Evolutionary conservation across 2,113 vertebrate genomes (phyloP).

Genomic region (Ictalurus furcatus): DNA sequence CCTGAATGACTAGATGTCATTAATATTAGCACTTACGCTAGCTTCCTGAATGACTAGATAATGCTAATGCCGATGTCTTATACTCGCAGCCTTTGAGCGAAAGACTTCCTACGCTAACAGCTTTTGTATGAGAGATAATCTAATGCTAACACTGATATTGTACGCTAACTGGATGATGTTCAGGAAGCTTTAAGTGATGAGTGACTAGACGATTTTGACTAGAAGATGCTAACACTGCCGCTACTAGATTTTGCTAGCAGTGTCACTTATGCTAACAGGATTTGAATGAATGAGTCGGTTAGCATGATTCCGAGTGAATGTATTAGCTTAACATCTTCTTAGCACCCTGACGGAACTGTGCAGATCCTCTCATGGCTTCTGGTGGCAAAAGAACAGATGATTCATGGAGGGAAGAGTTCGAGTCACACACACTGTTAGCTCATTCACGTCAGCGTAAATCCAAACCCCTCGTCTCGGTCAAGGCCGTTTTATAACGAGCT

Average conservation of each 20-base stretch:
- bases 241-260: background rate
- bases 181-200: background rate
- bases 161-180: background rate
- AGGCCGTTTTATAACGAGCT: conserved; percentile 34
- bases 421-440: conserved; percentile 43
- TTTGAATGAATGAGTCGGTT: background rate
- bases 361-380: background rate
- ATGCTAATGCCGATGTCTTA: background rate
- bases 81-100: background rate
- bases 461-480: conserved; percentile 29
- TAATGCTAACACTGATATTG: background rate
- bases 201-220: background rate
- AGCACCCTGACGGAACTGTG: background rate
- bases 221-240: background rate
- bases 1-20: background rate
- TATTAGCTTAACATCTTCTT: background rate
- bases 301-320: background rate
- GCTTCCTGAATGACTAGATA: background rate
- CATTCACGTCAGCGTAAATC: conserved; percentile 45
- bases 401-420: conserved; percentile 6
- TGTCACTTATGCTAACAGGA: background rate
- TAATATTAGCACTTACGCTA: background rate
- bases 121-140: background rate
- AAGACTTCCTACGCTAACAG: background rate
- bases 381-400: conserved; percentile 10